A percentile compares a stretch with the other conserved stretches of the same genome.
Conservation (phyloP, 2,888 invertebrate genomes). For the Liodrosophila aerea region DNA sequence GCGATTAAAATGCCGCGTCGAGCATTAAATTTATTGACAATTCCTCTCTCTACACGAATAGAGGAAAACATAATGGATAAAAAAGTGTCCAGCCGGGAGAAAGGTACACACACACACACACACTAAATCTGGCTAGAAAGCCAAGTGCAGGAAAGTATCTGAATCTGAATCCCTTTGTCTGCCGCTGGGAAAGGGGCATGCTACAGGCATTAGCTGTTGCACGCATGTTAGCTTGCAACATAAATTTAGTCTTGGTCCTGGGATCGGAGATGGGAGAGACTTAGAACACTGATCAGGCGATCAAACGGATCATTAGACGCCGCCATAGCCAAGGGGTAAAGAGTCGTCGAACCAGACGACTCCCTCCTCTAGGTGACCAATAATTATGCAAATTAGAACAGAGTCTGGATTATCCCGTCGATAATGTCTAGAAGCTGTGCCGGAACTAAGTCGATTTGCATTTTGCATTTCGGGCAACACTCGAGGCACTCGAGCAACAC, state of each 20-base stretch:
- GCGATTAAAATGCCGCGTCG: slow-evolving; percentile 68
- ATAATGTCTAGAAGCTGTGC: slow-evolving; percentile 75
- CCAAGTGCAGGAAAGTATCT: slow-evolving; percentile 42
- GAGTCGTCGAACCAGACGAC: slow-evolving; percentile 1
- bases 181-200: slow-evolving; percentile 15
- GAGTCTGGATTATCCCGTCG: slow-evolving; percentile 62
- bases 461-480: slow-evolving; percentile 43
- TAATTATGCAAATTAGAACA: slow-evolving; percentile 75
- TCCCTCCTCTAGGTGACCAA: slow-evolving; percentile 60
- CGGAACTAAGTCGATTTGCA: slow-evolving; percentile 76
- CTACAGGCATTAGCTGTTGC: slow-evolving; percentile 45
- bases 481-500: slow-evolving; percentile 59
- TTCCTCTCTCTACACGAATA: slow-evolving; percentile 19
- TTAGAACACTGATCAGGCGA: slow-evolving; percentile 33
- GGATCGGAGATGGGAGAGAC: slow-evolving; percentile 16
- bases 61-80: slow-evolving; percentile 58
- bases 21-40: slow-evolving; percentile 76
- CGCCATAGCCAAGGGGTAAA: slow-evolving; percentile 54
- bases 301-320: slow-evolving; percentile 74
- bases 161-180: not conserved
- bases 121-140: too few species aligned
- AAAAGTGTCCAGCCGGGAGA: slow-evolving; percentile 76
- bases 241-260: slow-evolving; percentile 53
- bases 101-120: slow-evolving; percentile 63
- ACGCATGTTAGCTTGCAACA: slow-evolving; percentile 59